phyloP scores from a whole-genome alignment of 2,888 invertebrate species.

The Phasia obesa region DNA sequence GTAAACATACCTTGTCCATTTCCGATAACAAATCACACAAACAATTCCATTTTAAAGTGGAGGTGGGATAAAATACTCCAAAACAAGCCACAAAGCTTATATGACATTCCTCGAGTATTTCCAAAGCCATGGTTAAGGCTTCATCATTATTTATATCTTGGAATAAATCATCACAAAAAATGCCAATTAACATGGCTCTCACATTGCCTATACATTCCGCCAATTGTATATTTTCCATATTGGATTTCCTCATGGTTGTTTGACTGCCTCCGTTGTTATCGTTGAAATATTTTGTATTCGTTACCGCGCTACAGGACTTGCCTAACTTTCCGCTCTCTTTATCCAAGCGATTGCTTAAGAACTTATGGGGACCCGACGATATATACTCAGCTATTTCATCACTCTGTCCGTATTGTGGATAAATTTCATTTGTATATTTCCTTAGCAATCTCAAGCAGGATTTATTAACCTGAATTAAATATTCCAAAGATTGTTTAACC shows the following conservation, averaged over 20 bases:
- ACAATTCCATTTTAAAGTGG: constrained; percentile 95
- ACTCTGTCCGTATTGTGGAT: constrained; percentile 87
- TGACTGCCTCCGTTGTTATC: constrained; percentile 52
- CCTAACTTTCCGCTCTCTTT: constrained; percentile 37
- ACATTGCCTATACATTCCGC: constrained; percentile 94
- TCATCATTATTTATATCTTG: constrained; percentile 80
- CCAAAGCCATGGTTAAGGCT: constrained; percentile 85
- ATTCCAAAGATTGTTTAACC: constrained; percentile 88
- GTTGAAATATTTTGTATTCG: constrained; percentile 64
- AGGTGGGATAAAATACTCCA: constrained; percentile 97
- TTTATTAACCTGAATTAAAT: constrained; percentile 92
- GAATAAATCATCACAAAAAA: constrained; percentile 89
- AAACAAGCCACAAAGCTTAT: constrained; percentile 95
- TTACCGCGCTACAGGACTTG: constrained; percentile 31
- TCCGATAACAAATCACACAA: constrained; percentile 91
- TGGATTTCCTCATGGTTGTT: constrained; percentile 77
- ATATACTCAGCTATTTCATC: constrained; percentile 61
- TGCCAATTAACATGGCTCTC: constrained; percentile 90
- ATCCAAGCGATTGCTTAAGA: constrained; percentile 18
- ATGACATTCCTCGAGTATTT: constrained; percentile 94
- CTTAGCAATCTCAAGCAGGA: constrained; percentile 91
- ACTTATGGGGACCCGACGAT: constrained; percentile 51
- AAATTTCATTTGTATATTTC: constrained; percentile 95
- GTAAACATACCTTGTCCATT: constrained; percentile 86
- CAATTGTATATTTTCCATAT: constrained; percentile 87